phyloP scores from a whole-genome alignment of 2,797 vertebrate species.

The Anolis apletophallus region DNA sequence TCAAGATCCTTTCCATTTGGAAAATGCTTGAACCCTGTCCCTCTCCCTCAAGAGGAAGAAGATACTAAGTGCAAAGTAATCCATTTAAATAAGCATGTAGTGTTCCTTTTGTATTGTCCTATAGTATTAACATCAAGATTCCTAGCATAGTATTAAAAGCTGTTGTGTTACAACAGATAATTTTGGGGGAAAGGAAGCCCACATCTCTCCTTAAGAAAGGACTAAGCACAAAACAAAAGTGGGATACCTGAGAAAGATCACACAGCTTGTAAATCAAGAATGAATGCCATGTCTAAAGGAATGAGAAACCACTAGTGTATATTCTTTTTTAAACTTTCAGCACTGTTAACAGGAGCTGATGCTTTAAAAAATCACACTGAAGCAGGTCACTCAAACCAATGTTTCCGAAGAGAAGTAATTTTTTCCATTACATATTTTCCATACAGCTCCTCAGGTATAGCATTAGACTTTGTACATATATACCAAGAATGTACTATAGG shows the following conservation, averaged over 20 bases:
- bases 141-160: background rate
- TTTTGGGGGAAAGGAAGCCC: constrained; percentile 1
- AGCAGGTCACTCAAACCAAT: constrained; percentile 7
- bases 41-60: constrained; percentile 53
- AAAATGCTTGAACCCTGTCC: rapidly evolving
- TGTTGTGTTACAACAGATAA: constrained; percentile 25
- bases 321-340: background rate
- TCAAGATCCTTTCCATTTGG: rapidly evolving
- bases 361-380: constrained; percentile 1
- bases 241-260: constrained; percentile 67
- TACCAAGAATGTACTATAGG: constrained; percentile 14
- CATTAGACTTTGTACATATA: constrained; percentile 6
- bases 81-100: background rate
- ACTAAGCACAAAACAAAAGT: constrained; percentile 59
- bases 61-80: constrained; percentile 64
- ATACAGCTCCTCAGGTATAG: constrained; percentile 27
- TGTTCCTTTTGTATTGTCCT: background rate
- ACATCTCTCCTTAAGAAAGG: constrained; percentile 49
- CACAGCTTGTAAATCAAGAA: constrained; percentile 53
- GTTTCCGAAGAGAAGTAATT: constrained; percentile 36
- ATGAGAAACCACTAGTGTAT: background rate
- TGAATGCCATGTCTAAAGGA: background rate
- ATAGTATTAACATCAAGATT: background rate
- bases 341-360: constrained; percentile 29
- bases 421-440: constrained; percentile 15